Conservation (phyloP, 2,113 vertebrate species). For the Syngnathus scovelli region DNA sequence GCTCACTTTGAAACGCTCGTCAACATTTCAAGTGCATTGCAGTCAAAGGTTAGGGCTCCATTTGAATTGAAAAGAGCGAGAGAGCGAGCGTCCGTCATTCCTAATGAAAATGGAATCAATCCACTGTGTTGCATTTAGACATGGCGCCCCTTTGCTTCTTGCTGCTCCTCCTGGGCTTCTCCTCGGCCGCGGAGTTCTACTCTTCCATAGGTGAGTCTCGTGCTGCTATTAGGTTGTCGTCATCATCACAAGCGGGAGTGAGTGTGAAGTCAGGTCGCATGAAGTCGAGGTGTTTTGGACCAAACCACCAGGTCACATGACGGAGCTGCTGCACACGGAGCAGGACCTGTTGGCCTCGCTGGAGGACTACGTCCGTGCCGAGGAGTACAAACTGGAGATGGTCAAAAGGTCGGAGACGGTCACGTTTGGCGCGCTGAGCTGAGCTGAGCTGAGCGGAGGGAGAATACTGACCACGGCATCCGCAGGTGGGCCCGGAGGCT, state of each 20-base stretch:
- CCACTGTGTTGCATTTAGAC: slow-evolving; percentile 3
- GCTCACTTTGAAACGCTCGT: too few species aligned
- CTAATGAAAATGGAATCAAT: too few species aligned
- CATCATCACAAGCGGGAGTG: too few species aligned
- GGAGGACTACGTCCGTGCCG: slow-evolving; percentile 91
- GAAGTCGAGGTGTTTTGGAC: too few species aligned
- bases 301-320: slow-evolving; percentile 85
- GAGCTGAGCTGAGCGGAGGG: too few species aligned
- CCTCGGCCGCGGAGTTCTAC: slow-evolving; percentile 79
- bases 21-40: too few species aligned
- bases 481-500: slow-evolving; percentile 87
- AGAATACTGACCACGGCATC: not conserved
- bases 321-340: slow-evolving; percentile 86
- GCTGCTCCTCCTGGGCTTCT: slow-evolving; percentile 62
- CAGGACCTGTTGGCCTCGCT: slow-evolving; percentile 87
- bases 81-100: too few species aligned
- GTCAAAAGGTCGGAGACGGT: slow-evolving; percentile 78
- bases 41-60: too few species aligned
- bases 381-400: slow-evolving; percentile 85
- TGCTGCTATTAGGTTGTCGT: not conserved
- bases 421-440: too few species aligned
- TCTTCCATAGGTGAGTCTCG: slow-evolving; percentile 81
- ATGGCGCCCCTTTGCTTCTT: slow-evolving; percentile 59
- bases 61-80: too few species aligned
- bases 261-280: too few species aligned